phyloP scores from a whole-genome alignment of 2,888 invertebrate genomes.

The Drosophila barbarae region DNA sequence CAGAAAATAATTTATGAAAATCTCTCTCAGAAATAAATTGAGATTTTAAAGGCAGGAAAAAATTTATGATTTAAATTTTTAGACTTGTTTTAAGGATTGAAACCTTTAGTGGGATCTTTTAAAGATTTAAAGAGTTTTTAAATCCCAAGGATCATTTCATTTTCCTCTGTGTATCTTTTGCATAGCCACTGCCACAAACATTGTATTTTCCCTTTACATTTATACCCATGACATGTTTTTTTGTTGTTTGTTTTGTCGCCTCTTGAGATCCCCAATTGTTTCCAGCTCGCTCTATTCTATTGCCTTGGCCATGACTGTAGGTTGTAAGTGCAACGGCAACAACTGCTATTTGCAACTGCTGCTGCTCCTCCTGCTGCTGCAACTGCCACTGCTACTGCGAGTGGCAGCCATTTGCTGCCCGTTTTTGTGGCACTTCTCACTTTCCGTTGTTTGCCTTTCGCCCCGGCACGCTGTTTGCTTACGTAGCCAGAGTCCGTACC shows the following conservation, averaged over 20 bases:
- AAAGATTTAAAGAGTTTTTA: background rate
- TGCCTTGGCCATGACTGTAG: slow-evolving; percentile 31
- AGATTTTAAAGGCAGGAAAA: background rate
- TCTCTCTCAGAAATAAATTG: background rate
- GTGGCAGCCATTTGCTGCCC: slow-evolving; percentile 48
- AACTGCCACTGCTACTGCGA: slow-evolving; percentile 18
- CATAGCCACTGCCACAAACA: slow-evolving; percentile 9
- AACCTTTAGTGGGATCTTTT: background rate
- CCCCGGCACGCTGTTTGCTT: slow-evolving; percentile 28
- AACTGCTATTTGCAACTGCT: slow-evolving; percentile 9
- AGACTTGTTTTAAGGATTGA: background rate
- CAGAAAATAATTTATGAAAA: background rate
- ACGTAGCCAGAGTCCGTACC: slow-evolving; percentile 17
- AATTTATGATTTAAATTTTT: background rate
- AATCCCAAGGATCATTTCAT: too few relatives aligned
- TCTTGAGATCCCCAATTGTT: slow-evolving; percentile 8
- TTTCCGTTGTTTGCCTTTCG: slow-evolving; percentile 47
- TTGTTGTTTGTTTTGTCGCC: background rate
- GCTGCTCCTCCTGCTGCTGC: background rate
- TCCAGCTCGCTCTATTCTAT: slow-evolving; percentile 11
- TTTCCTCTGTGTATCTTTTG: background rate
- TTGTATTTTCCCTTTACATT: slow-evolving; percentile 12
- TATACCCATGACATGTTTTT: slow-evolving; percentile 5
- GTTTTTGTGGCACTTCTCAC: slow-evolving; percentile 43
- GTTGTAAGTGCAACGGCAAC: slow-evolving; percentile 5